Percentiles rank a stretch among this genome's conserved stretches.
phyloP scores from a whole-genome alignment of 2,797 vertebrate genomes.

The Lepus townsendii region DNA sequence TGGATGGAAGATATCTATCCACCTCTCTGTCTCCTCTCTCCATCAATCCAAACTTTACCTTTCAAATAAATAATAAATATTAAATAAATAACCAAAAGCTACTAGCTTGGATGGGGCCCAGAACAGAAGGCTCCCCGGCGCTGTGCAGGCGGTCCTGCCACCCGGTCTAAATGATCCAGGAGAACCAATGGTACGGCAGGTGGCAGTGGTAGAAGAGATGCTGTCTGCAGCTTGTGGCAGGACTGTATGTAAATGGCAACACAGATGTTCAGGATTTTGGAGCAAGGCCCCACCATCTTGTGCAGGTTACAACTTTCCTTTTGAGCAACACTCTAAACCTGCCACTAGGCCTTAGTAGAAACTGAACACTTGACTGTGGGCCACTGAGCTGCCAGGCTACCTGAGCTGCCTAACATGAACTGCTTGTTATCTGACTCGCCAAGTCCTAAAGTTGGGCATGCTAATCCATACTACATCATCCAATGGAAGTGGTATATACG shows the following conservation, averaged over 20 bases:
- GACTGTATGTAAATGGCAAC: neutral
- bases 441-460: neutral
- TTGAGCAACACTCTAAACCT: neutral
- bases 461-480: neutral
- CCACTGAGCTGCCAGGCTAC: neutral
- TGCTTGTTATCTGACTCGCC: neutral
- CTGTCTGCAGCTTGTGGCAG: neutral
- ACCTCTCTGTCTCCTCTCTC: too few relatives aligned
- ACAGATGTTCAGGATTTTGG: neutral
- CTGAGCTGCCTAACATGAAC: neutral
- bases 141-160: neutral
- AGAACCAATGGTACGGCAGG: neutral
- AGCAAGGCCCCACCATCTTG: neutral
- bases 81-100: too few relatives aligned
- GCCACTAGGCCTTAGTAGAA: neutral
- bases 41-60: too few relatives aligned
- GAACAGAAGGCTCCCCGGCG: neutral
- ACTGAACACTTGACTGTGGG: neutral
- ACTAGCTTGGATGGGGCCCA: too few relatives aligned
- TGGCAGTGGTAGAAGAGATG: neutral
- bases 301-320: neutral
- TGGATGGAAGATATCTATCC: too few relatives aligned
- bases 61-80: too few relatives aligned
- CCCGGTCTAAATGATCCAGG: neutral
- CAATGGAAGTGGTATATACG: neutral